Evolutionary conservation across 2,888 invertebrate genomes (phyloP), one percentile per base, ranked within the genome.

Genomic region (Oscheius myriophilus): DNA sequence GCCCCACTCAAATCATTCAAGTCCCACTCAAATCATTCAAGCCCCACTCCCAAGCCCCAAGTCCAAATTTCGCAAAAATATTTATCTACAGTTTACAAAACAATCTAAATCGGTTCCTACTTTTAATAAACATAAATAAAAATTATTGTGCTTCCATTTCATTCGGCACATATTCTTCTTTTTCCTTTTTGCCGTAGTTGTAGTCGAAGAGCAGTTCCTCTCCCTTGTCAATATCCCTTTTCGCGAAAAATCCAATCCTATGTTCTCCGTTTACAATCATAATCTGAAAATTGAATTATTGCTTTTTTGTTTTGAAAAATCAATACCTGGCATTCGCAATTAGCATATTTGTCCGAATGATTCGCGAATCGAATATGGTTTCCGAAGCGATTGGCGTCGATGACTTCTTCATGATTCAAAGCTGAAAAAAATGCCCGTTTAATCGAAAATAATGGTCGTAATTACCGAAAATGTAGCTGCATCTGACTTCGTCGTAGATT

Each of bases 301-400:
- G n/a, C n/a, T n/a, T n/a, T n/a, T n/a, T n/a, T n/a, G n/a, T n/a
- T n/a, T n/a, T n/a, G n/a, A n/a, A 11, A 25, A 49, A 16, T 18
- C 16, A 72, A 78, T 23, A 85, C 81, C 59, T 78, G 78, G 11
- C 98, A 97, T 88, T 95, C 96, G 89, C 97, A 98, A 89, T 99
- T 98, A 0, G 98, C 97, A 90, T 96, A 96, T 85, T 96, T 94
- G 26, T 52, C 72, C 64, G 96, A 97, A 90, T 99, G 98, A 90
- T 99, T 99, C 62, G 98, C 98, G 89, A 99, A 99, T n/a, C 98
- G 91, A 79, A 98, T 98, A 89, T 98, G 96, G 90, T 99, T 99
- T 70, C 98, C 98, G 87, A 97, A 96, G 52, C 96, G 91, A 0
- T 96, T 97, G 41, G 98, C 98, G 89, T 98, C 98, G 75, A 98